phyloP scores from a whole-genome alignment of 2,888 invertebrate genomes.

The Lottia gigantea region DNA sequence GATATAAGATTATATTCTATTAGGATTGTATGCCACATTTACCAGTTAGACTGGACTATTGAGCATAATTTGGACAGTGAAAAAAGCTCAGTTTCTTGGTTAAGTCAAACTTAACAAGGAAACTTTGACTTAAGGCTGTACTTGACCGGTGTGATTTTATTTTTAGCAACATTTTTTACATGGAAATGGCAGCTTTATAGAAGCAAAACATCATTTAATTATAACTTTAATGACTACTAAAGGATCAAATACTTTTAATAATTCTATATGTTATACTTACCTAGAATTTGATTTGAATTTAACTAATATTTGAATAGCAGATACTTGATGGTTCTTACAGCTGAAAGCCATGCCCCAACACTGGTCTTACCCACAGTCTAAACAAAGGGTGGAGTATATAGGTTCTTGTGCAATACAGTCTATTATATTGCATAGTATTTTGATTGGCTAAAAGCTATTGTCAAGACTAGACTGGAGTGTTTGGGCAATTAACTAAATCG shows the following conservation, averaged over 20 bases:
- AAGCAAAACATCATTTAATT: no score
- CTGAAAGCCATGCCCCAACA: conserved; percentile 2
- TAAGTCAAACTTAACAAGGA: neutral
- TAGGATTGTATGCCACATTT: conserved; percentile 1
- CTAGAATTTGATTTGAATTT: no score
- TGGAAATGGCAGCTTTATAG: conserved; percentile 1
- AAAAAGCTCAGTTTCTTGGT: conserved; percentile 2
- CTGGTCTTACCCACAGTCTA: conserved; percentile 7
- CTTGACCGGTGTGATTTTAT: neutral
- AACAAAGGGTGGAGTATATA: neutral
- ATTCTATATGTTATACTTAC: no score
- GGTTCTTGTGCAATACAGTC: conserved; percentile 4
- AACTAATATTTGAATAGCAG: no score
- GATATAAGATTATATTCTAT: neutral
- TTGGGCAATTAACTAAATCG: neutral
- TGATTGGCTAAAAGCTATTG: conserved; percentile 21
- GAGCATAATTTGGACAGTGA: conserved; percentile 4
- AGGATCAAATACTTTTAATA: no score
- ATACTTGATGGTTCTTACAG: neutral
- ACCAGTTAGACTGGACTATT: conserved; percentile 2
- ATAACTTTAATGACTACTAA: no score
- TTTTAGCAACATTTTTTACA: conserved; percentile 3
- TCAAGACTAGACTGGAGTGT: conserved; percentile 11
- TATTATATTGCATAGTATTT: conserved; percentile 23
- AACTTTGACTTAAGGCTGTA: neutral